A percentile compares a stretch with the other conserved stretches of the same genome.
Evolutionary conservation across 2,797 vertebrate genomes (phyloP).

Genomic region (Gallirallus australis): DNA sequence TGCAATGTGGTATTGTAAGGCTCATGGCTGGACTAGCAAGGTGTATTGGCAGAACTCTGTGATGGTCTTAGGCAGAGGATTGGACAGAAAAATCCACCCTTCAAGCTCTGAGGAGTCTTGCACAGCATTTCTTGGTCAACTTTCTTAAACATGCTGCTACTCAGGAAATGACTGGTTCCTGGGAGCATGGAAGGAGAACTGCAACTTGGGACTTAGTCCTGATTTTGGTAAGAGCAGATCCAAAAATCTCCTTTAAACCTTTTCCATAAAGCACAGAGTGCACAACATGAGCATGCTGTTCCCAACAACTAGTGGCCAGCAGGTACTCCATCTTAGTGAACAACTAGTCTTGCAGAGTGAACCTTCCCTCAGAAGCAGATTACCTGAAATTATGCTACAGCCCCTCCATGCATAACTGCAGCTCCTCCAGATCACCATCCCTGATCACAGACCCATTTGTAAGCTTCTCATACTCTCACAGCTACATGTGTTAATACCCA

Average conservation of each 20-base stretch:
- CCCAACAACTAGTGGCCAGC: background rate
- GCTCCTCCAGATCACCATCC: background rate
- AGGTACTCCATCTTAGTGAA: background rate
- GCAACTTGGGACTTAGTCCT: background rate
- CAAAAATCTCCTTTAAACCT: background rate
- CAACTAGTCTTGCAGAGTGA: background rate
- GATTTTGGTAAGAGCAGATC: background rate
- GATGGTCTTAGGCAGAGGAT: background rate
- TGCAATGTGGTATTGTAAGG: background rate
- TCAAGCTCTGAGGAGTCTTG: background rate
- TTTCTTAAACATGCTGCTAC: background rate
- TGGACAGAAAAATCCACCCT: background rate
- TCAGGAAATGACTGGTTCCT: background rate
- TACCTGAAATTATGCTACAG: background rate
- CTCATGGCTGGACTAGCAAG: background rate
- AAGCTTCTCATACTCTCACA: background rate
- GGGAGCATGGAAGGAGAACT: background rate
- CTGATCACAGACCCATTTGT: background rate
- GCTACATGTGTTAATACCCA: background rate
- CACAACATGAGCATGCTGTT: background rate
- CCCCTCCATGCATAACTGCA: background rate
- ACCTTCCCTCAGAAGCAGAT: rapidly evolving
- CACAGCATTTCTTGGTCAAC: background rate
- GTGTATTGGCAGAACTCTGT: background rate
- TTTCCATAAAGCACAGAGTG: background rate